Evolutionary conservation across 2,113 vertebrate species (phyloP).

Genomic region (Columba livia): DNA sequence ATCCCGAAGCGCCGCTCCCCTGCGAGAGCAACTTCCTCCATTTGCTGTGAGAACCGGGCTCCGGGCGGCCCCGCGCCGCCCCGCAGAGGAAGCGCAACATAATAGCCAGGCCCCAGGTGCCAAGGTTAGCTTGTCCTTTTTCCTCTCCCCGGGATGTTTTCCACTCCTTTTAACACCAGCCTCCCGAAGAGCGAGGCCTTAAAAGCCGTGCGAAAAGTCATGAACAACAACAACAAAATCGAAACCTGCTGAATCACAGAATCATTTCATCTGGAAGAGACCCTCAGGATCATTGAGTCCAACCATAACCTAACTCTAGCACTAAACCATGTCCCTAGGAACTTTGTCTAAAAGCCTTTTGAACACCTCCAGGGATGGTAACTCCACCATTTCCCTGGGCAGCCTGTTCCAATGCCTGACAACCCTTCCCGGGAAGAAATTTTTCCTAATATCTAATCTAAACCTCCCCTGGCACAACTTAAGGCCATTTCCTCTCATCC

Average conservation of each 20-base stretch:
- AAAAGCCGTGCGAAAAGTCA: neutral
- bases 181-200: neutral
- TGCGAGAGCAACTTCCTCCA: conserved; percentile 81
- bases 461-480: too few relatives aligned
- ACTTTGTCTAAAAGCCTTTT: too few relatives aligned
- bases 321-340: too few relatives aligned
- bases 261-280: too few relatives aligned
- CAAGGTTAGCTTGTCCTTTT: conserved; percentile 68
- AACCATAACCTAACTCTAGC: too few relatives aligned
- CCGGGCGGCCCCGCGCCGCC: conserved; percentile 47
- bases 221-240: rapidly evolving
- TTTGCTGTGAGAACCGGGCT: conserved; percentile 71
- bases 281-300: too few relatives aligned
- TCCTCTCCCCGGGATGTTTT: conserved; percentile 53
- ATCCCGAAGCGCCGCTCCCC: conserved; percentile 32
- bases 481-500: too few relatives aligned
- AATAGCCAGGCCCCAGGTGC: conserved; percentile 72
- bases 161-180: conserved; percentile 13
- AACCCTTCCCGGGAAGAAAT: too few relatives aligned
- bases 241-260: neutral
- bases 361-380: too few relatives aligned
- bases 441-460: too few relatives aligned
- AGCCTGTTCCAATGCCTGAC: too few relatives aligned
- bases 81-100: conserved; percentile 64
- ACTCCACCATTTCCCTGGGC: too few relatives aligned